A percentile compares a stretch with the other conserved stretches of the same genome.
These are phyloP conservation scores for Elephantulus edwardii DNA, from an alignment of 2,113 vertebrate species.

Conservation along the genomic window DNA sequence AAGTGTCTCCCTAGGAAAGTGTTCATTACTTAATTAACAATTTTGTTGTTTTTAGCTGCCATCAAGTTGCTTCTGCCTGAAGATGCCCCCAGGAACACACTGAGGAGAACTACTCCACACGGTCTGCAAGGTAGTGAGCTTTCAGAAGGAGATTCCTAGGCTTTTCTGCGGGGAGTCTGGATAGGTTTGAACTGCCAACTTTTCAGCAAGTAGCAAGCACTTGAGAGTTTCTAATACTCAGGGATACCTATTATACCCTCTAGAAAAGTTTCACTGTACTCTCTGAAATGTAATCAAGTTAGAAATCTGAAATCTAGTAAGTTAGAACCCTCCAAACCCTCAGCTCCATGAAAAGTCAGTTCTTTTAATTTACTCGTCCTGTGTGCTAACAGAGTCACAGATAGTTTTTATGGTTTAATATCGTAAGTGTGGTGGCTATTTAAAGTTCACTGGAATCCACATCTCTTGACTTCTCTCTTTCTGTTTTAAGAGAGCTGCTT, in stretches of 20 bases:
- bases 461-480: constrained; percentile 81
- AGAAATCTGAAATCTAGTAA: not conserved
- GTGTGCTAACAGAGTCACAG: constrained; percentile 58
- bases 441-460: constrained; percentile 83
- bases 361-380: constrained; percentile 56
- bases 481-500: constrained; percentile 80
- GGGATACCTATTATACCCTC: not conserved
- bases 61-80: not conserved
- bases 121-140: not conserved
- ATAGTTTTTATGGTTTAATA: constrained; percentile 69
- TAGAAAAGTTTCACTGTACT: not conserved
- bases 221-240: not conserved
- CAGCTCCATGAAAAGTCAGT: constrained; percentile 23
- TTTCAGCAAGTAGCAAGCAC: not conserved
- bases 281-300: not conserved
- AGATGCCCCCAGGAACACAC: not conserved
- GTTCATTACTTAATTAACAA: not conserved
- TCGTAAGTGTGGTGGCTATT: constrained; percentile 78
- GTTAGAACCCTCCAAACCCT: constrained; percentile 25
- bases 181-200: not conserved
- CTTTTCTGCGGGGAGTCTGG: not conserved
- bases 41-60: no score
- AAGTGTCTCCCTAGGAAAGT: constrained; percentile 40
- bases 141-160: not conserved
- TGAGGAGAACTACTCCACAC: not conserved